Evolutionary conservation across 1,140 invertebrate species (phyloP), one percentile per base, ranked within the genome.

Genomic region (Neodiprion virginianus): DNA sequence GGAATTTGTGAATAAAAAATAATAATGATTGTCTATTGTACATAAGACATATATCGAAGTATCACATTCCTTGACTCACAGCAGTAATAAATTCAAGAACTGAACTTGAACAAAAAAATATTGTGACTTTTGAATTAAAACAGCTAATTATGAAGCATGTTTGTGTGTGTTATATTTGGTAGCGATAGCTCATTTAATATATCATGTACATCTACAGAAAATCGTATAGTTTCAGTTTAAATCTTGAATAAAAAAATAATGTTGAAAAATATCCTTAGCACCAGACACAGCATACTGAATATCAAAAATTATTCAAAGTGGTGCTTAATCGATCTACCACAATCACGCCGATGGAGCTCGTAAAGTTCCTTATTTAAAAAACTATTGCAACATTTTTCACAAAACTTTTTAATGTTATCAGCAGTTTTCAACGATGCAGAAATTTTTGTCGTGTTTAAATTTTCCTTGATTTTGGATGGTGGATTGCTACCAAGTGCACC

Each of bases 341-440:
- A 40, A 40, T 40, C 28, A 83, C 8, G 48, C 66, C 28, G 28
- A 67, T 84, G 82, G 12, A 84, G 28, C 74, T 71, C 78, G 53
- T 75, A 85, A 7, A 85, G 73, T 74, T 85, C 83, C 50, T 76
- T 82, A 47, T 79, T 84, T 47, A 48, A 61, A 28, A 85, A 85
- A n/a, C 74, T 77, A 3, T 73, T 66, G 53, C 82, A 79, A 50
- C 86, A 87, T 65, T 79, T 79, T 8, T 85, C 84, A 70, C 86
- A 87, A 48, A 78, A 82, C 47, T 79, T 78, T 72, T 85, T 86
- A 8, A 80, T 75, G 14, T 81, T 78, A 72, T 23, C 71, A 11
- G 17, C 68, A n/a, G 49, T 61, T 8, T 50, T 69, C 49, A 69
- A 23, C 66, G 14, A 12, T 61, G 72, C 69, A 70, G 67, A 10